Percentiles rank a stretch among this genome's conserved stretches.
These are phyloP conservation scores for Mionectes macconnelli DNA, from an alignment of 2,113 vertebrate genomes.

Conservation along the genomic window DNA sequence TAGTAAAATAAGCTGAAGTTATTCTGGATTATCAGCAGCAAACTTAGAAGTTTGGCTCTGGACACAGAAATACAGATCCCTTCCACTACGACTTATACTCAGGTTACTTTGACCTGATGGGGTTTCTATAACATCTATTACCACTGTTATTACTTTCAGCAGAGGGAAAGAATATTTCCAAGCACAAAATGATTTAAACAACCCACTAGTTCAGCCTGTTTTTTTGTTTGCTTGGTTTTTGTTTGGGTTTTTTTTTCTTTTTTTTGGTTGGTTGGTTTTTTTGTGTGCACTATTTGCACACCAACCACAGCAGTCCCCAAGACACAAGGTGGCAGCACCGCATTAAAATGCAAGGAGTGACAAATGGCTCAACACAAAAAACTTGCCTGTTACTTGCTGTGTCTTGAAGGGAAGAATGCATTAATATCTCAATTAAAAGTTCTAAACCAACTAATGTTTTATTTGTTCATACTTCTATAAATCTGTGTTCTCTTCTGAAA, in stretches of 20 bases:
- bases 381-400: not conserved
- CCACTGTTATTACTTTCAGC: fast-evolving
- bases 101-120: not conserved
- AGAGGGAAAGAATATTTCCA: not conserved
- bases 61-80: not conserved
- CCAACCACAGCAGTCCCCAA: not conserved
- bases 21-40: not conserved
- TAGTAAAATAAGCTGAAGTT: not conserved
- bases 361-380: not conserved
- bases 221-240: not conserved
- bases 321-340: constrained; percentile 70
- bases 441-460: not conserved
- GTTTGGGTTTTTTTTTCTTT: too few species aligned
- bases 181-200: not conserved
- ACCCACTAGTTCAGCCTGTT: not conserved
- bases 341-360: not conserved
- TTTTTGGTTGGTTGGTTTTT: too few species aligned
- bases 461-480: not conserved
- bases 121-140: not conserved
- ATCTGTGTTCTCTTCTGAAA: not conserved
- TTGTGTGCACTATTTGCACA: too few species aligned
- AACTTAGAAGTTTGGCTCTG: not conserved
- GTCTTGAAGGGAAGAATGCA: not conserved
- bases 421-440: not conserved
- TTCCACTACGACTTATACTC: not conserved